Base-by-base conservation (phyloP, 2,797 vertebrate genomes). In the Pseudomugil tenellus region DNA sequence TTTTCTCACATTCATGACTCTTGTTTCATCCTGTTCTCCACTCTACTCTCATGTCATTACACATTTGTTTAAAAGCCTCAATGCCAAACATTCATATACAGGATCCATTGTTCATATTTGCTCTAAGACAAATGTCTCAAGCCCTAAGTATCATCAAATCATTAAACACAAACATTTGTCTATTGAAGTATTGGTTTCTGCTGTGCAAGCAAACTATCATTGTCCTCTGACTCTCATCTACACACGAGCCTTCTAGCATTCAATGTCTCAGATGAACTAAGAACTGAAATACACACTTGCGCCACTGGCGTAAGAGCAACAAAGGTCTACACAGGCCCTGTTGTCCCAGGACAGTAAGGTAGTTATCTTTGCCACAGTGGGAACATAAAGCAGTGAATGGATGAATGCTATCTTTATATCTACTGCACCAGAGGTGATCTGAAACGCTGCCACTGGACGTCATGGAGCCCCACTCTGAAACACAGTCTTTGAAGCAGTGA, bases 371-470 rank as follows among this genome's bases (percentile, higher is more conserved):
- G 89, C 85, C 84, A 86, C 89, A 90, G 86, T 83, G 84, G 84
- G 85, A 92, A 92, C 88, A 87, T 86, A 89, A 91, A 91, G 86
- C 84, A 86, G 87, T 90, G 79, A 87, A 87, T 80, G 83, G 87
- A 92, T 92, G 91, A 92, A 92, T 91, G 86, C 87, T 89, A 91
- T 92, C 91, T 90, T 92, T 91, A 87, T 90, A 90, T 91, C 90
- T 85, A 60, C 88, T 79, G 84, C 87, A 89, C 88, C 90, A 91
- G 88, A 91, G 90, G 92, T 91, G 91, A 90, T 90, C 86, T 92
- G 89, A 92, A 91, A 90, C 81, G 74, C 74, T 88, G 85, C 89
- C 90, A 90, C 84, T 83, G 86, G 74, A 90, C 80, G 86, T 91
- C 90, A 89, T 79, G 62, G 82, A 87, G 84, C 80, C 68, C 60